These are phyloP conservation scores for Drosophila persimilis DNA, from an alignment of 1,140 invertebrate species.

Conservation along the genomic window DNA sequence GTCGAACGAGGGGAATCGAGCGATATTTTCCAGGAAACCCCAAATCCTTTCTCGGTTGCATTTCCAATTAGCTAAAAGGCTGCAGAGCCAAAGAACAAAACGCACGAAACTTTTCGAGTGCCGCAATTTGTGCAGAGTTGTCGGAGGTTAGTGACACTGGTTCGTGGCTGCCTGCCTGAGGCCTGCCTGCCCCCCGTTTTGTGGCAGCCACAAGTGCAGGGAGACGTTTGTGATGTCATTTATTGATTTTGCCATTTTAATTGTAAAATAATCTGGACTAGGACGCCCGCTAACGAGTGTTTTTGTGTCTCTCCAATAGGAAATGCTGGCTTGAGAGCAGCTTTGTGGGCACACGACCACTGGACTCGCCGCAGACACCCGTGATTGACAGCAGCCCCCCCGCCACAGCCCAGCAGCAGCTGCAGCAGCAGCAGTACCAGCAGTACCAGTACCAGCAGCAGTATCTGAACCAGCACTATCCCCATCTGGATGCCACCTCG, in stretches of 20 bases:
- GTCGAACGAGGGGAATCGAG: neutral
- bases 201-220: slow-evolving; percentile 33
- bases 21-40: neutral
- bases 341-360: slow-evolving; percentile 92
- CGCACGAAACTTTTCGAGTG: neutral
- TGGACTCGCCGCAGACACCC: slow-evolving; percentile 93
- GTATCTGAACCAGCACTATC: slow-evolving; percentile 34
- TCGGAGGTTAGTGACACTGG: slow-evolving; percentile 37
- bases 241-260: slow-evolving; percentile 55
- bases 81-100: slow-evolving; percentile 2
- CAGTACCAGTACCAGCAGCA: slow-evolving; percentile 38
- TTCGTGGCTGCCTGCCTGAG: too few species aligned
- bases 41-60: neutral
- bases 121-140: slow-evolving; percentile 29
- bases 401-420: slow-evolving; percentile 35
- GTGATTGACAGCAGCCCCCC: slow-evolving; percentile 84
- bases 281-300: too few species aligned
- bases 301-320: slow-evolving; percentile 31
- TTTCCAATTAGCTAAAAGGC: slow-evolving; percentile 5
- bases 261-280: too few species aligned
- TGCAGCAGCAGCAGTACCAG: slow-evolving; percentile 1
- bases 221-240: slow-evolving; percentile 44
- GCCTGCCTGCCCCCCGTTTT: too few species aligned
- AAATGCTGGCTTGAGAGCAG: slow-evolving; percentile 95
- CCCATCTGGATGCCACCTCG: slow-evolving; percentile 40